Evolutionary conservation across 2,888 invertebrate species (phyloP), one percentile per base, ranked within the genome.

Genomic region (Phengaris arion): DNA sequence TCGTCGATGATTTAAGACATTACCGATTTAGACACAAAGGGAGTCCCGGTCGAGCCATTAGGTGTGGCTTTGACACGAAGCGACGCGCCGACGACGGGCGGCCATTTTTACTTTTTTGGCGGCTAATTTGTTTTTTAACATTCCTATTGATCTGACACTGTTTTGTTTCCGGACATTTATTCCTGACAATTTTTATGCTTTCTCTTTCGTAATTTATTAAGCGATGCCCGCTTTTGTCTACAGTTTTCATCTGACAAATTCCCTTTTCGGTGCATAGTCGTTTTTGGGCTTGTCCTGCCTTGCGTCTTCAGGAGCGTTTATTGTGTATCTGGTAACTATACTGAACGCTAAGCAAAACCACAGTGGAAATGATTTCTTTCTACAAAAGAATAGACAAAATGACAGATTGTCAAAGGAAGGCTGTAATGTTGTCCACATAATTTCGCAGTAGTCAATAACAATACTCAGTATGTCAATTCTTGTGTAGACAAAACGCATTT

Each of bases 111-210:
- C 22, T 54, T 72, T 72, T 72, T 72, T 72, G 54, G 54, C 72
- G 72, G 72, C 72, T 54, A 72, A 72, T 72, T 72, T 72, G 72
- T 54, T 72, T 72, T 72, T 72, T 52, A 72, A 72, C 52, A 0
- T 52, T 72, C 52, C 70, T 4, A 54, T 72, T 72, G 72, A 72
- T 72, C 72, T 70, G 15, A 70, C n/a, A 22, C 22, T 22, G 52
- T 35, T 54, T 35, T 72, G 72, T 72, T 72, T 72, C 72, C 72
- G 72, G 72, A 72, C 54, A 35, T 54, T 68, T 13, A 45, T 46
- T 35, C 13, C 52, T 70, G 72, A 35, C 35, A 10, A 35, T 64
- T 35, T 45, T 64, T 64, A 13, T 64, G 22, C 10, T 52, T 9
- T 64, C 7, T 64, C 35, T 64, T 35, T 12, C 35, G 6, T 10